Evolutionary conservation across 2,797 vertebrate genomes (phyloP).

Genomic region (Cyprinella venusta): DNA sequence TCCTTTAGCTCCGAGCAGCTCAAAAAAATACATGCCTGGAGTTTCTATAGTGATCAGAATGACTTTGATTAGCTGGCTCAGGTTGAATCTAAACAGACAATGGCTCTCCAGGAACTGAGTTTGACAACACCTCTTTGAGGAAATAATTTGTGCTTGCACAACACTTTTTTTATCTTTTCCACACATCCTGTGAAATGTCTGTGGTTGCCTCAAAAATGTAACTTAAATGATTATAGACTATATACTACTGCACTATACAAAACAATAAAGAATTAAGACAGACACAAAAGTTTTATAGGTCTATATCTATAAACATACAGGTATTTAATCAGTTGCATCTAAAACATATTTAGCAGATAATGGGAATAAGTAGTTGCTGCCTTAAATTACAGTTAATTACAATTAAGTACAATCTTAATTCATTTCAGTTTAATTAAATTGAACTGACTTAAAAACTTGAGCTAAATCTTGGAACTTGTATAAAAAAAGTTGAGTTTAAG

Average conservation of each 20-base stretch:
- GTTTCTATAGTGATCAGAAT: background rate
- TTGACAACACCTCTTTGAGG: background rate
- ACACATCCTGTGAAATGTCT: background rate
- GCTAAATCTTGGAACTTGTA: no score
- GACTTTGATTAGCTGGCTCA: background rate
- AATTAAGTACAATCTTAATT: no score
- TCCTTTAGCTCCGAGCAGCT: background rate
- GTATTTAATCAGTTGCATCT: background rate
- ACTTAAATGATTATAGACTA: background rate
- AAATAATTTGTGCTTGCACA: background rate
- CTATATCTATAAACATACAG: background rate
- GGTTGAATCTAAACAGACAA: background rate
- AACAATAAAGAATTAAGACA: background rate
- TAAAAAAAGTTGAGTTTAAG: no score
- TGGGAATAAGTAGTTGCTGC: background rate
- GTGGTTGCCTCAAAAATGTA: background rate
- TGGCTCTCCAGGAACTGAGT: background rate
- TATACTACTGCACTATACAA: background rate
- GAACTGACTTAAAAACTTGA: no score
- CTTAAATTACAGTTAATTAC: no score
- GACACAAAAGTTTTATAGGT: background rate
- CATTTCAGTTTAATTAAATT: no score
- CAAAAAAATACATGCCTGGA: background rate
- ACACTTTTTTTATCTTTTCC: background rate
- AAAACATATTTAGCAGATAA: background rate